phyloP scores from a whole-genome alignment of 2,113 vertebrate genomes.

The Pteruthius melanotis region DNA sequence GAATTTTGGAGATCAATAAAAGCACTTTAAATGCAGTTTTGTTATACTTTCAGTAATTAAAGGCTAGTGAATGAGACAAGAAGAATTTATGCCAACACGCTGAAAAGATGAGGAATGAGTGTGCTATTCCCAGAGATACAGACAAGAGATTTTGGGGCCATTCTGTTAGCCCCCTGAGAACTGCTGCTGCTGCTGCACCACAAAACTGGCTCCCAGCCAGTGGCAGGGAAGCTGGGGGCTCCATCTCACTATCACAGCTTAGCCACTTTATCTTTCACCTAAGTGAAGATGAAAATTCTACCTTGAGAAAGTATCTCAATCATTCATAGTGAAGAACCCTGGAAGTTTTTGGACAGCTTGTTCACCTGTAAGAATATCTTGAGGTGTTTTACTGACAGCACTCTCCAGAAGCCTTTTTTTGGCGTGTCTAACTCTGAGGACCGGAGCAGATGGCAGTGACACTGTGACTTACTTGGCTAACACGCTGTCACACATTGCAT shows the following conservation, averaged over 20 bases:
- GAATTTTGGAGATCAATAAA: background rate
- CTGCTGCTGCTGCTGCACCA: background rate
- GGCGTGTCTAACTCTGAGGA: background rate
- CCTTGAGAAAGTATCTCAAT: background rate
- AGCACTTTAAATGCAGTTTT: background rate
- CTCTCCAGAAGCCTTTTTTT: background rate
- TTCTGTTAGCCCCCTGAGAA: background rate
- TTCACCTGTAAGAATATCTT: background rate
- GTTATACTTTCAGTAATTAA: background rate
- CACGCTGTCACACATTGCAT: background rate
- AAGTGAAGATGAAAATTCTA: background rate
- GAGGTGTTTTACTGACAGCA: background rate
- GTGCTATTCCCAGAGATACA: background rate
- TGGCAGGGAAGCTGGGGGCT: background rate
- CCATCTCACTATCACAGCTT: fast-evolving
- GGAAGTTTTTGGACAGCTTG: background rate
- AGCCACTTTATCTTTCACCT: background rate
- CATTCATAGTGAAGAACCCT: background rate
- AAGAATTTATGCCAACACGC: background rate
- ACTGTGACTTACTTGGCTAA: background rate
- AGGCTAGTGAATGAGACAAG: background rate
- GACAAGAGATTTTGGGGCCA: background rate
- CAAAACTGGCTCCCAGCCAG: background rate
- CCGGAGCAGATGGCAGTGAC: background rate
- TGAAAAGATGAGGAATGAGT: background rate